Conservation (phyloP, 2,888 invertebrate species). For the Eugnorisma glareosa region DNA sequence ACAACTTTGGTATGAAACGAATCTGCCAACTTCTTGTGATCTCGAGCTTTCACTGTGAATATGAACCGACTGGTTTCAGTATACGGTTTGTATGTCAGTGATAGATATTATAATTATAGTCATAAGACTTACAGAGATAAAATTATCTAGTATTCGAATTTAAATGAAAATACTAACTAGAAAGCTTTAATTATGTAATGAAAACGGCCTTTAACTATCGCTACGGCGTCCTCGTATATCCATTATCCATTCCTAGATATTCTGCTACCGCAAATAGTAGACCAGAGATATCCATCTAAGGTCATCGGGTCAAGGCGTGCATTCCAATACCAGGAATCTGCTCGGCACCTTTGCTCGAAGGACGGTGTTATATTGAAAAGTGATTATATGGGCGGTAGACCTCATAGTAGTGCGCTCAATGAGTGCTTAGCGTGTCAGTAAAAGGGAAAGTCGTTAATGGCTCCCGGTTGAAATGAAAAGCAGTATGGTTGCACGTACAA, state of each 20-base stretch:
- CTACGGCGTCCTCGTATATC: not conserved
- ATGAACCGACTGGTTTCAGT: too few species aligned
- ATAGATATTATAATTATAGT: too few species aligned
- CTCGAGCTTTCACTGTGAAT: too few species aligned
- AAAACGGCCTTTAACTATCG: not conserved
- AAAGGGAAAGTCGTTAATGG: conserved; percentile 50
- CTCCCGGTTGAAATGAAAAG: conserved; percentile 34
- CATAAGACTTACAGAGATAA: too few species aligned
- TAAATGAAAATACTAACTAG: not conserved
- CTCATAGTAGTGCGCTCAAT: conserved; percentile 35
- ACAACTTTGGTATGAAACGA: too few species aligned
- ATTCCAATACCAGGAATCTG: conserved; percentile 32
- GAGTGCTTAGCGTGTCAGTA: conserved; percentile 48
- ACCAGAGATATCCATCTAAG: not conserved
- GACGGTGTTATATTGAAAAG: conserved; percentile 48
- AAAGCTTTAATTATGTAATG: not conserved
- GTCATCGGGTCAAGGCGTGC: conserved; percentile 50
- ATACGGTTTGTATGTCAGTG: not conserved
- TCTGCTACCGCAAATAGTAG: conserved; percentile 6
- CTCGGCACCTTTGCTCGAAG: conserved; percentile 25
- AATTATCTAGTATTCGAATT: not conserved
- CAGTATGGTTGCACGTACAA: not conserved
- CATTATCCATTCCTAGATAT: conserved; percentile 7
- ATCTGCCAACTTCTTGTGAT: too few species aligned
- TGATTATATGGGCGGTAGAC: conserved; percentile 41